Base-by-base conservation (phyloP, 2,888 invertebrate species). In the Nemotelus nigrinus region DNA sequence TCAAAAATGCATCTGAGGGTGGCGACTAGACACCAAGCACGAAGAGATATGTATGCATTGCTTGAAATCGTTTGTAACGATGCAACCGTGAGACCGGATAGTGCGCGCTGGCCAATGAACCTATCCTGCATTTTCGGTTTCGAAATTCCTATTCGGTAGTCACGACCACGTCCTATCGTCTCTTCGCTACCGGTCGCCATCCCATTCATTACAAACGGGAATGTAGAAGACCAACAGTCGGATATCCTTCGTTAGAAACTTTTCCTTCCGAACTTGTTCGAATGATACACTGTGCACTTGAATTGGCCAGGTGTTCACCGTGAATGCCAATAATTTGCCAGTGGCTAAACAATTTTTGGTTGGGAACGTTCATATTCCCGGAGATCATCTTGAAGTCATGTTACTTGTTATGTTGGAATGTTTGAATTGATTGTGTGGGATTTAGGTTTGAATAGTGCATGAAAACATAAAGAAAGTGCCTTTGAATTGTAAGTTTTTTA, bases 221-320 rank as follows among this genome's bases (percentile, higher is more conserved):
- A 76, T 65, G 76, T 55, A 45, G 65, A 76, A 76, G 64, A 53
- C 76, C 76, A 76, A 76, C 76, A 64, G 65, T 65, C 76, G 76
- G 76, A 76, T 39, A 76, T 65, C 76, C 65, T 65, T 64, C 76
- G 64, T 64, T 76, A 58, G 76, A 76, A 76, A 76, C 65, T 76
- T 76, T 76, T 76, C 76, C 76, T 76, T 64, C 76, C 76, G 50
- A 58, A 3, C 53, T 39, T 44, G 47, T 55, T 41, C n/a, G 53
- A 70, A 70, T 70, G 70, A 70, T 70, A 70, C 70, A 70, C 47
- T 53, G 53, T 55, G 53, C 67, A 48, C 67, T 67, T 70, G 70
- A 50, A 50, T 53, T 50, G 7, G 53, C 70, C 70, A 70, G 70
- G 70, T 70, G 53, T n/a, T n/a, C 55, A 25, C 70, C 7, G 55